Percentiles rank a stretch among this genome's conserved stretches.
Conservation (phyloP, 2,888 invertebrate species). For the Lordiphosa andalusiaca region DNA sequence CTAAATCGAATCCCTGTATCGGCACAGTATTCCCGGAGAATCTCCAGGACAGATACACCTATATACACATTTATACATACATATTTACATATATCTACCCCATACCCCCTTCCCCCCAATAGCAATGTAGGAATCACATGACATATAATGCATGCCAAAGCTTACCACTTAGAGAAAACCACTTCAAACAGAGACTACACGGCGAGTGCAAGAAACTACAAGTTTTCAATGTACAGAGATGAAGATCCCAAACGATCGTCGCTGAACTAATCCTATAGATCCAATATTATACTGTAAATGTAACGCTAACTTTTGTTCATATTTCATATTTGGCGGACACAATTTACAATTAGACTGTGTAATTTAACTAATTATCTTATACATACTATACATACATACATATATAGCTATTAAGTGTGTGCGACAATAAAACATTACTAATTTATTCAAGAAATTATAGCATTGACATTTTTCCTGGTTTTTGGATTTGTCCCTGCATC, state of each 20-base stretch:
- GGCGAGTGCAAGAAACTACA: conserved; percentile 68
- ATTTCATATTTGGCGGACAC: conserved; percentile 17
- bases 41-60: conserved; percentile 36
- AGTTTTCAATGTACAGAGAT: conserved; percentile 41
- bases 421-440: conserved; percentile 78
- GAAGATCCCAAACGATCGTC: conserved; percentile 1
- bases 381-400: conserved; percentile 14
- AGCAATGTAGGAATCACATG: conserved; percentile 61
- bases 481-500: too few relatives aligned
- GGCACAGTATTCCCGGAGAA: conserved; percentile 43
- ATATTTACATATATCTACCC: conserved; percentile 28
- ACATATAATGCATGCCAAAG: conserved; percentile 79
- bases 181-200: conserved; percentile 39
- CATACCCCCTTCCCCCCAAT: neutral
- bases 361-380: conserved; percentile 49
- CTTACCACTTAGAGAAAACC: conserved; percentile 67
- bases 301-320: conserved; percentile 13
- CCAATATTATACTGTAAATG: conserved; percentile 51
- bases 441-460: conserved; percentile 73
- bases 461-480: too few relatives aligned
- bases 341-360: conserved; percentile 51
- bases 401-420: conserved; percentile 69
- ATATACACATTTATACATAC: conserved; percentile 24
- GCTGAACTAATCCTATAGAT: conserved; percentile 34
- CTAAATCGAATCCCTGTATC: conserved; percentile 25